phyloP scores from a whole-genome alignment of 2,888 invertebrate genomes.

The Stramonita haemastoma region DNA sequence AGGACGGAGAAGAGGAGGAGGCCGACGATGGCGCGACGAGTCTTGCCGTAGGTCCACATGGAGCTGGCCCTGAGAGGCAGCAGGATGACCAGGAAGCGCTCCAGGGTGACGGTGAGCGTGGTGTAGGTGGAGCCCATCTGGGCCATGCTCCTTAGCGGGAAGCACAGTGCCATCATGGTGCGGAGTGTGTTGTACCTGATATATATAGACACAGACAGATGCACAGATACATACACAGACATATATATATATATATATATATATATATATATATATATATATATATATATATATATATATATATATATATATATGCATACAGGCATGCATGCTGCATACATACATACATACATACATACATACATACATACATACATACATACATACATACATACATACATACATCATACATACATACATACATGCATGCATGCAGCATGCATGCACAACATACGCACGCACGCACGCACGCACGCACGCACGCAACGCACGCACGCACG shows the following conservation, averaged over 20 bases:
- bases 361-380: too few relatives aligned
- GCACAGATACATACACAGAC: not conserved
- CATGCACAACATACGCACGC: too few relatives aligned
- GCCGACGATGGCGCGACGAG: conserved; percentile 46
- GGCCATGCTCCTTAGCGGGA: conserved; percentile 51
- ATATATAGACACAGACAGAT: not conserved
- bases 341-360: too few relatives aligned
- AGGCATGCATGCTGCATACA: too few relatives aligned
- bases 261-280: too few relatives aligned
- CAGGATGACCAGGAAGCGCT: conserved; percentile 52
- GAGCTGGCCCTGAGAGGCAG: conserved; percentile 49
- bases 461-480: not conserved
- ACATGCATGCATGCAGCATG: too few relatives aligned
- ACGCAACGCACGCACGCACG: not conserved
- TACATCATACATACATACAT: too few relatives aligned
- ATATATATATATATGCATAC: too few relatives aligned
- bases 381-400: too few relatives aligned
- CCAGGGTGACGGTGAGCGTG: conserved; percentile 52
- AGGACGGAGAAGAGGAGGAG: conserved; percentile 52
- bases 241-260: too few relatives aligned
- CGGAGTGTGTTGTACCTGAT: conserved; percentile 34
- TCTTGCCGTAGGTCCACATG: conserved; percentile 52
- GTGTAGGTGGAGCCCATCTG: conserved; percentile 55
- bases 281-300: too few relatives aligned
- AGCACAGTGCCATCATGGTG: conserved; percentile 43